Evolutionary conservation across 2,797 vertebrate genomes (phyloP), one percentile per base, ranked within the genome.

Genomic region (Halcyon badia): DNA sequence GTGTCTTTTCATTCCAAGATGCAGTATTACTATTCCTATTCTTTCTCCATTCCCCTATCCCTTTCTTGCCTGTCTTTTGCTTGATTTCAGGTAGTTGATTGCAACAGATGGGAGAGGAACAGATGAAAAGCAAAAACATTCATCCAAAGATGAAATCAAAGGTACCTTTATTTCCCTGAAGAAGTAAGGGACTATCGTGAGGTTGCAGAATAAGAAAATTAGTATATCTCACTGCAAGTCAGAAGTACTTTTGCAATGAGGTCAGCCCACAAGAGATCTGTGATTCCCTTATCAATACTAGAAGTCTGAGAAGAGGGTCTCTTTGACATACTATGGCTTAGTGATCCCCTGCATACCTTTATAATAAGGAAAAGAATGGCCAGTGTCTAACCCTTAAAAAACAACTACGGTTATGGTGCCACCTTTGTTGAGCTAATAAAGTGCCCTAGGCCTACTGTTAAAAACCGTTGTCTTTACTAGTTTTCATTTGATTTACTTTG

Each of bases 371-470:
- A 76, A 72, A 65, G 10, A 5, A 51, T 21, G 3, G 19, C 19
- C 49, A 56, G 18, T 30, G 49, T n/a, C 56, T 58, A 54, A 26
- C 4, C 12, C 14, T 61, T 62, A 44, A 44, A 62, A 91, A 89
- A 22, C 2, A 54, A 0, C 11, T 31, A 2, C 20, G 10, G 14
- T 41, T 60, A 30, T 69, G 5, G 15, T 71, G 14, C 9, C 52
- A 19, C 6, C 14, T 39, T 3, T 31, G 13, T 79, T 61, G 42
- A 48, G 7, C 22, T 52, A 11, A 11, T 33, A 9, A 87, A 69
- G 14, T 25, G 14, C 10, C 46, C 11, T 56, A 72, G n/a, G 28
- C 31, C 0, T 0, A 57, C 8, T 3, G 7, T 42, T 51, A 31
- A 66, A 80, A 73, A 5, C 6, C 6, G 49, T 35, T 3, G 22